Conservation (phyloP, 2,888 invertebrate species). For the Stegana nigrithorax region DNA sequence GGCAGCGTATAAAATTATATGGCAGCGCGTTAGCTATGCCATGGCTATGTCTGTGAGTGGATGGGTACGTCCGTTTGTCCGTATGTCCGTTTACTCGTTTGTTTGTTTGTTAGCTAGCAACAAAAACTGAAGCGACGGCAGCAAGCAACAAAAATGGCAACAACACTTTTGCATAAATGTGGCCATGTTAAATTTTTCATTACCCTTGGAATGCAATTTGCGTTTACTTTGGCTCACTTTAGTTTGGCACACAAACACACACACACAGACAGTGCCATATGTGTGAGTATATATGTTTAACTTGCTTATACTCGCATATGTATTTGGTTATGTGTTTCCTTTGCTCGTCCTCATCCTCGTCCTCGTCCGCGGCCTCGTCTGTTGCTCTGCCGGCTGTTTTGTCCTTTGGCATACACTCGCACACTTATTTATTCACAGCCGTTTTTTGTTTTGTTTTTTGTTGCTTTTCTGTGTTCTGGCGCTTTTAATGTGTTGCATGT, state of each 20-base stretch:
- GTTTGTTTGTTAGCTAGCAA: not conserved
- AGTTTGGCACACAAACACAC: conserved; percentile 19
- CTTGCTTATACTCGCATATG: not conserved
- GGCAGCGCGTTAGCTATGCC: not conserved
- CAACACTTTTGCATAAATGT: conserved; percentile 31
- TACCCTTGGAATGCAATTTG: conserved; percentile 28
- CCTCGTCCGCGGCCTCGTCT: too few relatives aligned
- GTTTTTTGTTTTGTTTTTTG: conserved; percentile 1
- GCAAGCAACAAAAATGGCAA: conserved; percentile 4
- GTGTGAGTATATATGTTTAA: not conserved
- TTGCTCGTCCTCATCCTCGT: too few relatives aligned
- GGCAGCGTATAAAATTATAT: conserved; percentile 15
- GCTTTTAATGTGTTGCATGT: not conserved
- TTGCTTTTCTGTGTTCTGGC: not conserved
- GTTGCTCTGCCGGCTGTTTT: not conserved
- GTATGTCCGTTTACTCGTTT: not conserved
- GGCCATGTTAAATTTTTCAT: conserved; percentile 28
- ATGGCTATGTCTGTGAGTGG: not conserved
- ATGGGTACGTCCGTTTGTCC: not conserved
- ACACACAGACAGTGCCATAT: not conserved
- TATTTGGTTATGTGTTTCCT: not conserved
- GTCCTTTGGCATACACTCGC: not conserved
- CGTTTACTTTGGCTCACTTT: conserved; percentile 20
- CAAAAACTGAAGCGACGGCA: not conserved
- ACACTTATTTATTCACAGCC: conserved; percentile 3